Evolutionary conservation across 2,113 vertebrate species (phyloP).

Genomic region (Amazona vittata): DNA sequence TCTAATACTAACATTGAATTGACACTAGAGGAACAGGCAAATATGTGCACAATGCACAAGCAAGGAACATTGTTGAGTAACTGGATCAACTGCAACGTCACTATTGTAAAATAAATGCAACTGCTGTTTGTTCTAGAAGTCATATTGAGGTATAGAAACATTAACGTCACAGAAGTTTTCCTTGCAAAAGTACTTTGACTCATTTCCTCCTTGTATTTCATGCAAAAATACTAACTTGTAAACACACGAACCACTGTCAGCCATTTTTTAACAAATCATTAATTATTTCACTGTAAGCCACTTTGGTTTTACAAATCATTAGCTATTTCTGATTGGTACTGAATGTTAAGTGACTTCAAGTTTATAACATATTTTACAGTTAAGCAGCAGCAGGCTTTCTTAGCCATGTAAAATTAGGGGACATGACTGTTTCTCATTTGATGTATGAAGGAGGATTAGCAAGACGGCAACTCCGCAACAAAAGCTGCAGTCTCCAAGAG

Average conservation of each 20-base stretch:
- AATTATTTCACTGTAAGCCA: background rate
- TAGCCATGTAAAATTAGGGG: background rate
- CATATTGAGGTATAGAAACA: background rate
- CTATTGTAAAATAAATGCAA: background rate
- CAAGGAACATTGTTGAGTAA: background rate
- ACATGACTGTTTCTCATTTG: background rate
- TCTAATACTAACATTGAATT: background rate
- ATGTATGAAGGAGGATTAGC: background rate
- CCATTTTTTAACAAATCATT: background rate
- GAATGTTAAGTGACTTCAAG: background rate
- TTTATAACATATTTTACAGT: background rate
- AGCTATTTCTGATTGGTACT: background rate
- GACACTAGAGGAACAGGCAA: slow-evolving; percentile 30
- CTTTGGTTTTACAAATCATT: background rate
- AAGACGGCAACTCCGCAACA: accelerated
- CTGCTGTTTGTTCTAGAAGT: background rate
- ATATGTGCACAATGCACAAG: background rate
- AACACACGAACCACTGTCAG: background rate
- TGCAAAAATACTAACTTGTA: background rate
- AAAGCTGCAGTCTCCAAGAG: background rate
- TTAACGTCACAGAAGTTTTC: background rate
- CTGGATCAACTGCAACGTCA: background rate
- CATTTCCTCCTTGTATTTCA: background rate
- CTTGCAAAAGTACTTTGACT: background rate
- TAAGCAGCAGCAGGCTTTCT: background rate